These are phyloP conservation scores for Paelopatides confundens DNA, from an alignment of 53 echinoderm and acorn worm species.

Conservation along the genomic window DNA sequence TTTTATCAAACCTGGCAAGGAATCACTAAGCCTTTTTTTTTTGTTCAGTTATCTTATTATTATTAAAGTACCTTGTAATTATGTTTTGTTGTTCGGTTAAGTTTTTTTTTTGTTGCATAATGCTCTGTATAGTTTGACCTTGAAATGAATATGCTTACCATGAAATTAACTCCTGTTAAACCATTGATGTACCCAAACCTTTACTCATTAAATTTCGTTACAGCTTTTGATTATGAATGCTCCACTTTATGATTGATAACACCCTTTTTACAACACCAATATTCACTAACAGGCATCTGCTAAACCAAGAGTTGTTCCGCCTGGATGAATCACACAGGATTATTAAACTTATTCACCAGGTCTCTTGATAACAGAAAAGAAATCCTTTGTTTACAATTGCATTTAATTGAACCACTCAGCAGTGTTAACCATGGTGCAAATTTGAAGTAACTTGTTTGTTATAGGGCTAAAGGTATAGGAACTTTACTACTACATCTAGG, in stretches of 20 bases:
- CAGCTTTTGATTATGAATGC: not conserved
- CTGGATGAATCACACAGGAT: not conserved
- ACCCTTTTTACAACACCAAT: not conserved
- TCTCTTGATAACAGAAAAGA: not conserved
- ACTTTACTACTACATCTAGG: no score
- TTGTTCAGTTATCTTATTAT: no score
- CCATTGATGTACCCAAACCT: not conserved
- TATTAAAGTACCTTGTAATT: no score
- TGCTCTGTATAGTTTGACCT: not conserved
- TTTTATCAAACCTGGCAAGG: no score
- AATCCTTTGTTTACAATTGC: not conserved
- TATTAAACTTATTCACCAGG: not conserved
- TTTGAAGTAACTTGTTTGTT: no score
- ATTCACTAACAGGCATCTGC: not conserved
- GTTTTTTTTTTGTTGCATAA: no score
- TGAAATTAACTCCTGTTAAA: not conserved
- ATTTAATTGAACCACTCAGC: not conserved
- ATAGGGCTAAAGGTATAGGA: no score
- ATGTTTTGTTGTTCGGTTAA: no score
- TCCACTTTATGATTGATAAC: conserved; percentile 2
- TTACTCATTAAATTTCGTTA: not conserved
- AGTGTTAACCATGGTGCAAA: not conserved
- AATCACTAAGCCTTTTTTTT: no score
- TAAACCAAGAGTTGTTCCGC: not conserved
- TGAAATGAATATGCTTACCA: no score